Conservation (phyloP, 2,888 invertebrate genomes). For the Melangyna quadrimaculata region DNA sequence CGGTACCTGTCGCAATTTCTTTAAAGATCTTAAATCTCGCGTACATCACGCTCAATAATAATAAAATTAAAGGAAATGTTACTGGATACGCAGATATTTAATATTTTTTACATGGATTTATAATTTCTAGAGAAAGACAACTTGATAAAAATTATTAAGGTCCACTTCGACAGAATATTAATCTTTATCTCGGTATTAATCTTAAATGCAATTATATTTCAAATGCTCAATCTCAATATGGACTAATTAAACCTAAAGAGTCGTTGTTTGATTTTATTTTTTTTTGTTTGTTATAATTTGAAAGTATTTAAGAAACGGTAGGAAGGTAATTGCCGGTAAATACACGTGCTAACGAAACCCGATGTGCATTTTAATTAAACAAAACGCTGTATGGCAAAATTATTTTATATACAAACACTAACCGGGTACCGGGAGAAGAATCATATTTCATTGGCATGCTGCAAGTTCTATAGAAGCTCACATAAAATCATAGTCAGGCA, state of each 20-base stretch:
- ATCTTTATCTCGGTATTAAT: not conserved
- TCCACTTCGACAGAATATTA: too few relatives aligned
- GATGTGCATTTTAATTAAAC: constrained; percentile 55
- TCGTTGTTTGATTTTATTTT: not conserved
- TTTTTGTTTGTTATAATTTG: not conserved
- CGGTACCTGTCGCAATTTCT: too few relatives aligned
- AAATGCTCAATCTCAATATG: not conserved
- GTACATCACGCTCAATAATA: too few relatives aligned
- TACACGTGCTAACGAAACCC: constrained; percentile 12
- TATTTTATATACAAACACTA: not conserved
- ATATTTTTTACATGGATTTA: too few relatives aligned
- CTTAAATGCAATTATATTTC: constrained; percentile 8
- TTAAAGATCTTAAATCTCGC: too few relatives aligned
- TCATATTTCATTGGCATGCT: constrained; percentile 21
- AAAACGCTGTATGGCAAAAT: not conserved
- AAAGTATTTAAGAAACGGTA: not conserved
- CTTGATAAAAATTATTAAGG: too few relatives aligned
- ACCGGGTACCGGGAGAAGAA: not conserved
- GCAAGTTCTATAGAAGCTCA: not conserved
- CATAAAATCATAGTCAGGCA: not conserved
- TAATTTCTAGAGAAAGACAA: too few relatives aligned
- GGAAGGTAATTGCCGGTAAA: constrained; percentile 13
- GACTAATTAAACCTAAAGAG: not conserved
- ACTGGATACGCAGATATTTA: too few relatives aligned
- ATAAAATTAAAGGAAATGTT: too few relatives aligned